These are phyloP conservation scores for Schizopygopsis malacanthus DNA, from an alignment of 2,797 vertebrate genomes.

Conservation along the genomic window DNA sequence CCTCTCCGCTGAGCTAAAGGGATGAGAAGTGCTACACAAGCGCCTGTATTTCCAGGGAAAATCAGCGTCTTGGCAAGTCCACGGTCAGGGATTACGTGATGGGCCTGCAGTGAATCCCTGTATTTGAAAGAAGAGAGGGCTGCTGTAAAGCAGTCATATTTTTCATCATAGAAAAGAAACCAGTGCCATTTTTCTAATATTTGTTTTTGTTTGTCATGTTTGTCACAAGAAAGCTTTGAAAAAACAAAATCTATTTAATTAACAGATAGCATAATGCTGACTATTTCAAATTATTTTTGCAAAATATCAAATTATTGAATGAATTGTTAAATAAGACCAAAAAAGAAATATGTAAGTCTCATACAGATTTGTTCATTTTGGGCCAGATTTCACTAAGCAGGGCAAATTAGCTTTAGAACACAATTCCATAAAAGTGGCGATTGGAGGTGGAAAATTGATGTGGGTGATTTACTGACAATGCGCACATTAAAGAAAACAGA, in stretches of 20 bases:
- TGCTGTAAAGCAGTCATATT: slow-evolving; percentile 19
- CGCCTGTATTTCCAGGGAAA: slow-evolving; percentile 53
- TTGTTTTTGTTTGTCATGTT: background rate
- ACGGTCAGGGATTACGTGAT: slow-evolving; percentile 40
- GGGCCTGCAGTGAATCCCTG: slow-evolving; percentile 22
- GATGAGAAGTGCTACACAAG: slow-evolving; percentile 45
- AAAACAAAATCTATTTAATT: background rate
- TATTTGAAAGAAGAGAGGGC: slow-evolving; percentile 30
- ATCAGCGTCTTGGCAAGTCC: slow-evolving; percentile 50
- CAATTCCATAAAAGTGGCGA: no score
- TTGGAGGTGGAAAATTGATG: no score
- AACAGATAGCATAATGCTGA: background rate
- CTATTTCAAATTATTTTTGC: background rate
- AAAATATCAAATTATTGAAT: background rate
- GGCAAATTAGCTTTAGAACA: no score
- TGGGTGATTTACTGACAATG: no score
- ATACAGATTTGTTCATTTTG: background rate
- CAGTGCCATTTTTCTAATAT: background rate
- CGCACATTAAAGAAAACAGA: no score
- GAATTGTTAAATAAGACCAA: background rate
- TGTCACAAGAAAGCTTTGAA: background rate
- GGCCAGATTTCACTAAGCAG: no score
- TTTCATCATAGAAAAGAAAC: background rate
- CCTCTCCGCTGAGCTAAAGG: slow-evolving; percentile 38
- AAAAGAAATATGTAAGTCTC: background rate